Conservation (phyloP, 2,113 vertebrate species). For the Eublepharis macularius region DNA sequence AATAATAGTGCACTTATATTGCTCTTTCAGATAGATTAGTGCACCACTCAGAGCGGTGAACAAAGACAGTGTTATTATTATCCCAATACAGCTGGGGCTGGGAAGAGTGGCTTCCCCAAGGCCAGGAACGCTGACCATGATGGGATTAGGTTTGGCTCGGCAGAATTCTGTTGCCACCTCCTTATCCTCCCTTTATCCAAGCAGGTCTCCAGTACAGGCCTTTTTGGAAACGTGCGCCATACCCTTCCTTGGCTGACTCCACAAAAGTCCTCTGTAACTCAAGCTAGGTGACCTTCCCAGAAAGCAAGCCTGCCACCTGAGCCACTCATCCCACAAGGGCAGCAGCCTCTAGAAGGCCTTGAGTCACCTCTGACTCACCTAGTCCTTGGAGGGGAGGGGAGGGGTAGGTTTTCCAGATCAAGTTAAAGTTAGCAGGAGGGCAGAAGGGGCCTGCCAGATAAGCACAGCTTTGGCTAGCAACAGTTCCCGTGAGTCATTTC, state of each 20-base stretch:
- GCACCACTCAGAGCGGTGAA: too few relatives aligned
- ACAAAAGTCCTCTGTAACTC: not conserved
- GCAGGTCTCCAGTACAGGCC: not conserved
- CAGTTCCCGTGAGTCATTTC: not conserved
- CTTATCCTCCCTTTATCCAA: not conserved
- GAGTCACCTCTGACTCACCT: conserved; percentile 49
- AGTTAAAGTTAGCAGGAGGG: conserved; percentile 40
- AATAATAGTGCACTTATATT: too few relatives aligned
- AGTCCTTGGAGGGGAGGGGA: conserved; percentile 13
- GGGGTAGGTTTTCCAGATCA: conserved; percentile 27
- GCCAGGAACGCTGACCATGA: too few relatives aligned
- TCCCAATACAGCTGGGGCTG: too few relatives aligned
- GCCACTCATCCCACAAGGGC: conserved; percentile 36
- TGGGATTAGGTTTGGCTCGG: too few relatives aligned
- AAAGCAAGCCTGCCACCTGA: conserved; percentile 19
- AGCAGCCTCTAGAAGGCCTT: conserved; percentile 40
- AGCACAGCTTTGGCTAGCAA: not conserved
- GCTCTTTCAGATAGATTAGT: too few relatives aligned
- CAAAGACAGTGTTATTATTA: too few relatives aligned
- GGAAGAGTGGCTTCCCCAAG: too few relatives aligned
- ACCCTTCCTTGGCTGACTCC: conserved; percentile 9
- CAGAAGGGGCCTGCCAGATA: conserved; percentile 24
- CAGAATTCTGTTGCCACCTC: conserved; percentile 1
- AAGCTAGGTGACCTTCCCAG: conserved; percentile 28
- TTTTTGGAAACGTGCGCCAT: not conserved